Conservation (phyloP, 2,113 vertebrate genomes). For the Heptranchias perlo region DNA sequence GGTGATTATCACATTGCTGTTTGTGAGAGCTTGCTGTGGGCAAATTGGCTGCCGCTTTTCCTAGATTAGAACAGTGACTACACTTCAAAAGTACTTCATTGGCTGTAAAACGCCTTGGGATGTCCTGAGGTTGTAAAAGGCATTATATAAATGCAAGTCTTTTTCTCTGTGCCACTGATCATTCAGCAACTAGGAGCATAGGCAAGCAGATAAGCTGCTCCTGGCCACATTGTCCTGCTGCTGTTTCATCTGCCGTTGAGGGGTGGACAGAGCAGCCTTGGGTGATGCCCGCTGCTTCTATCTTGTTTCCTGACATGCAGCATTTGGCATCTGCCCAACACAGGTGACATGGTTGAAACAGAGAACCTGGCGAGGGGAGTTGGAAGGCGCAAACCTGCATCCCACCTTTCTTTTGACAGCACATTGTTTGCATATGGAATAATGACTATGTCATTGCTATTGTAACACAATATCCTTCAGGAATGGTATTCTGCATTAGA, state of each 20-base stretch:
- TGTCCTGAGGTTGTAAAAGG: neutral
- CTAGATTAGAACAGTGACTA: neutral
- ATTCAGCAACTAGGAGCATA: neutral
- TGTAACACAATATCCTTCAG: slow-evolving; percentile 13
- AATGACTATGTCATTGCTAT: neutral
- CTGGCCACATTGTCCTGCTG: neutral
- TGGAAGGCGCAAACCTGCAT: neutral
- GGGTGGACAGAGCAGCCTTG: neutral
- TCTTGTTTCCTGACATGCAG: neutral
- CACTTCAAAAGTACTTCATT: neutral
- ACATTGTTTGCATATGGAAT: neutral
- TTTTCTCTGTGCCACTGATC: neutral
- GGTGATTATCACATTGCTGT: neutral
- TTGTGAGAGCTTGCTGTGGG: neutral
- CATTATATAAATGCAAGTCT: neutral
- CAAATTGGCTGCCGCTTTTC: neutral
- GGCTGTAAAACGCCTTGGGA: neutral
- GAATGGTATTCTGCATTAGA: neutral
- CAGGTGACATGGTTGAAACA: neutral
- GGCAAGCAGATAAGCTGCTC: neutral
- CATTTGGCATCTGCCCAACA: neutral
- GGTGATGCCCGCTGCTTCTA: neutral
- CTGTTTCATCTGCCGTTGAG: neutral
- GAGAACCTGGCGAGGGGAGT: neutral
- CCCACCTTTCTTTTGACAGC: slow-evolving; percentile 13